These are phyloP conservation scores for Onthophagus sagittarius DNA, from an alignment of 2,888 invertebrate species.

Conservation along the genomic window DNA sequence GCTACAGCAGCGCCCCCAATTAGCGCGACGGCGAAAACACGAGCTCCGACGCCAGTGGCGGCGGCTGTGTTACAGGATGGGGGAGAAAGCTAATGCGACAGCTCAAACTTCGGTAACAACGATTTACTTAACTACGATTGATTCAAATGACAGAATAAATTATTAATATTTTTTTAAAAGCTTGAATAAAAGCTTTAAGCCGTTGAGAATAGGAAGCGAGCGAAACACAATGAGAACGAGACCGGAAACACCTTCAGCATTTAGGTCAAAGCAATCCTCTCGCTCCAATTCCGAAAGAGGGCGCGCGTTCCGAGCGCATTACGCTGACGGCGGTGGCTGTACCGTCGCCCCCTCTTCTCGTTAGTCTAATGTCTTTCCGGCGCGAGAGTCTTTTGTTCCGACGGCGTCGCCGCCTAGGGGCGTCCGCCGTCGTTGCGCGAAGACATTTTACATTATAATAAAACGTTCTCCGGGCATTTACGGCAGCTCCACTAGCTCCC, in stretches of 20 bases:
- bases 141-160: too few species aligned
- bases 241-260: background rate
- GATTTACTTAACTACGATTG: background rate
- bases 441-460: constrained; percentile 38
- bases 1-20: constrained; percentile 7
- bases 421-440: background rate
- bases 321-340: background rate
- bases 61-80: background rate
- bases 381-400: background rate
- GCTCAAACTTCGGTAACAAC: background rate
- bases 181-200: background rate
- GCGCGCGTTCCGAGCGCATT: background rate
- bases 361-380: constrained; percentile 6
- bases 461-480: constrained; percentile 36
- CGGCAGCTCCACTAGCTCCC: constrained; percentile 27
- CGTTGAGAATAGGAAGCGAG: background rate
- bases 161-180: too few species aligned
- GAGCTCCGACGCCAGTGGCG: background rate
- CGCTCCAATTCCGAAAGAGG: background rate
- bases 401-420: background rate
- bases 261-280: background rate
- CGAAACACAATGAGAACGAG: background rate
- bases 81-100: background rate
- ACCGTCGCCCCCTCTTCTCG: background rate
- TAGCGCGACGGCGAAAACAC: constrained; percentile 11